phyloP scores from a whole-genome alignment of 1,140 invertebrate species.

The Drosophila grimshawi region DNA sequence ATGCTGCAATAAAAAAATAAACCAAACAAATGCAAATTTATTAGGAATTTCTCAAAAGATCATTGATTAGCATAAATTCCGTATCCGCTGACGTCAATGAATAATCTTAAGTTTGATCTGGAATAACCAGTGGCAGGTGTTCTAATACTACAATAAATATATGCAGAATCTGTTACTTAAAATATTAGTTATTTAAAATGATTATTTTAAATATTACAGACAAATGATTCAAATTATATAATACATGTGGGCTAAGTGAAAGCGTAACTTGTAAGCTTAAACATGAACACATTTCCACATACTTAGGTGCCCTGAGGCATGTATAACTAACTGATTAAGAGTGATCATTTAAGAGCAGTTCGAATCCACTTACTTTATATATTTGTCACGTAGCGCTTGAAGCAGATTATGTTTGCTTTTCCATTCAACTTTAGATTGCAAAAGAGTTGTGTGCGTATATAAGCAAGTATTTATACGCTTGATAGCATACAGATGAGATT shows the following conservation, averaged over 20 bases:
- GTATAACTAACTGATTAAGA: slow-evolving; percentile 29
- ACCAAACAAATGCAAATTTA: slow-evolving; percentile 18
- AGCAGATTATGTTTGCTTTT: slow-evolving; percentile 55
- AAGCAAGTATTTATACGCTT: slow-evolving; percentile 35
- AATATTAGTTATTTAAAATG: background rate
- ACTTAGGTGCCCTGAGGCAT: background rate
- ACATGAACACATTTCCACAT: background rate
- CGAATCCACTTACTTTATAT: slow-evolving; percentile 62
- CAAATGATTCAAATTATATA: slow-evolving; percentile 1
- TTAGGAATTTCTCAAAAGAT: background rate
- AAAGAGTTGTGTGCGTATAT: slow-evolving; percentile 42
- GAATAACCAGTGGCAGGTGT: slow-evolving; percentile 12
- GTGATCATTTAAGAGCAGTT: slow-evolving; percentile 25
- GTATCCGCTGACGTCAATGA: background rate
- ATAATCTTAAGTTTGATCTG: slow-evolving; percentile 9
- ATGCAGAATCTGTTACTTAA: background rate
- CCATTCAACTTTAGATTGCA: slow-evolving; percentile 61
- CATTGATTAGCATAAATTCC: slow-evolving; percentile 27
- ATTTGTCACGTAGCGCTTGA: slow-evolving; percentile 63
- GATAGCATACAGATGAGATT: slow-evolving; percentile 17
- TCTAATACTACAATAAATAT: background rate
- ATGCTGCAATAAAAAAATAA: slow-evolving; percentile 70
- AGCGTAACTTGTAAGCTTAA: slow-evolving; percentile 22
- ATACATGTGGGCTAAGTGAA: slow-evolving; percentile 22
- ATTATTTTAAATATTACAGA: background rate